Evolutionary conservation across 2,797 vertebrate species (phyloP), one percentile per base, ranked within the genome.

Genomic region (Chaetophractus vellerosus): DNA sequence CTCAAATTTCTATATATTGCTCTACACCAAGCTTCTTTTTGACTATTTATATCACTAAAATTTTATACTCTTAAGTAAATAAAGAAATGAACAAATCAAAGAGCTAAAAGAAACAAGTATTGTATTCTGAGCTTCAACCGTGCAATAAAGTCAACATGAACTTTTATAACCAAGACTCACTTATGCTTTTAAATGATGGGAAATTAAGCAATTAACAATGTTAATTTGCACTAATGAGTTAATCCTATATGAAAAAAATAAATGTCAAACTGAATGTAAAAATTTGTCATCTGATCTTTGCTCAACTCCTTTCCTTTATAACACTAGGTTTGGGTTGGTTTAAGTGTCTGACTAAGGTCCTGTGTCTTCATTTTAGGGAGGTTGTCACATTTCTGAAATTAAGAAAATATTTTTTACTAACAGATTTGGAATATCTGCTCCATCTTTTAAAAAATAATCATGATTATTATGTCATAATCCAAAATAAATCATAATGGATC

Each of bases 271-370:
- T 72, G 41, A 88, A 82, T 36, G 78, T 85, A 72, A n/a, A 57
- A 66, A 48, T 85, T 11, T 45, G 28, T 69, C 10, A 12, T 75
- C 84, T 94, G 45, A 76, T 68, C 61, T 90, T 84, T 76, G 26
- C 6, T 95, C 12, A 11, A 55, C 61, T 80, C 61, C 5, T 92
- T 90, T 68, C 18, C 18, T 95, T 89, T 95, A 4, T 84, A 83
- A 64, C 28, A 69, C 38, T 87, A 45, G 1, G 3, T 80, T 68
- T 88, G 10, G 1, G 6, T 81, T 52, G 21, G 74, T 75, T 81
- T 75, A 33, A 66, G 24, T 69, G 3, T 59, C 55, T 36, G 2
- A 48, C n/a, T 69, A 81, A 82, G 26, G 16, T 68, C 18, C 1
- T 82, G 8, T 48, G 21, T 89, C 41, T 86, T 90, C 7, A 18